phyloP scores from a whole-genome alignment of 2,888 invertebrate species.

The Megalurothrips usitatus region DNA sequence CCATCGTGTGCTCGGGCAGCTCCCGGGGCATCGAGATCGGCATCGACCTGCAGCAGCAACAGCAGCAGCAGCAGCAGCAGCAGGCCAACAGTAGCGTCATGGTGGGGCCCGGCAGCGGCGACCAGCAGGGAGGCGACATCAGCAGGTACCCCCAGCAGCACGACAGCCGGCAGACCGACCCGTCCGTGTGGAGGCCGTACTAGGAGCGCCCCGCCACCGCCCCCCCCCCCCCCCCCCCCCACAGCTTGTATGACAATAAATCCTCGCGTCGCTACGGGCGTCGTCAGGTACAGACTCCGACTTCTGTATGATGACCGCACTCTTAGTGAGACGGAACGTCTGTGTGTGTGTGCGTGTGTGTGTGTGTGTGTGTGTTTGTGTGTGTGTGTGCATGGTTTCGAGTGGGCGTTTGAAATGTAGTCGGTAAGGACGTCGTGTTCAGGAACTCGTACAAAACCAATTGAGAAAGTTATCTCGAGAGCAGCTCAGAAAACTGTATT shows the following conservation, averaged over 20 bases:
- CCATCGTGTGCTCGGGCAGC: slow-evolving; percentile 39
- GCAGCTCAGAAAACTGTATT: slow-evolving; percentile 11
- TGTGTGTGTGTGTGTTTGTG: too few relatives aligned
- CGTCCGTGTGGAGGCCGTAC: slow-evolving; percentile 44
- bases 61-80: slow-evolving; percentile 32
- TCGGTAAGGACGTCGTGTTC: background rate
- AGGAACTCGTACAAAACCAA: background rate
- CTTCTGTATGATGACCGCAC: background rate
- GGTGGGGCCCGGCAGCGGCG: slow-evolving; percentile 36
- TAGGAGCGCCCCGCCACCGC: slow-evolving; percentile 34
- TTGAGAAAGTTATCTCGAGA: background rate
- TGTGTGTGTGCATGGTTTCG: background rate
- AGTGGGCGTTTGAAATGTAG: background rate
- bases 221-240: too few relatives aligned
- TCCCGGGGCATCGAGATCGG: slow-evolving; percentile 40
- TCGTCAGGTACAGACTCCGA: background rate
- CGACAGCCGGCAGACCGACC: slow-evolving; percentile 41
- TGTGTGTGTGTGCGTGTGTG: too few relatives aligned
- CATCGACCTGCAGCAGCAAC: slow-evolving; percentile 38
- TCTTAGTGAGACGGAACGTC: background rate
- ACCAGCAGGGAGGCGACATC: slow-evolving; percentile 37
- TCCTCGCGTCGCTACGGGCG: background rate
- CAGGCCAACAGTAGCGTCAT: slow-evolving; percentile 34
- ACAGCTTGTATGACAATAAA: background rate
- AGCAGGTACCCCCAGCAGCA: slow-evolving; percentile 29